Conservation (phyloP, 2,113 vertebrate species). For the Aleadryas rufinucha region DNA sequence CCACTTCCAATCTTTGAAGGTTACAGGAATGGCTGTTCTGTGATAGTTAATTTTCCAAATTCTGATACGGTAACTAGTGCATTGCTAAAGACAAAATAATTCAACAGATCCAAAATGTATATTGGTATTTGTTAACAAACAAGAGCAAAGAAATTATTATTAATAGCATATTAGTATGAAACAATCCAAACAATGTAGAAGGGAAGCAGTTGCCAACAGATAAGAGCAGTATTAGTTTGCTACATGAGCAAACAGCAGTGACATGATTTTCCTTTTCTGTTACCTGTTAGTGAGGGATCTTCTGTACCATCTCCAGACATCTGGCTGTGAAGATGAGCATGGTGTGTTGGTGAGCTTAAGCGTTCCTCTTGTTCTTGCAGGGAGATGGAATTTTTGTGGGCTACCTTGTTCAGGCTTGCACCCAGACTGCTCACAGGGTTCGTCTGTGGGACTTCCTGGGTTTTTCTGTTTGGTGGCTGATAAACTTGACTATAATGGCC, state of each 20-base stretch:
- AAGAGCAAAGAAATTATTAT: neutral
- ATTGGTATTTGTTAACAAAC: neutral
- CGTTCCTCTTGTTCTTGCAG: constrained; percentile 75
- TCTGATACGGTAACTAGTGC: neutral
- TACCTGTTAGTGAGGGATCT: constrained; percentile 78
- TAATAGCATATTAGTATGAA: neutral
- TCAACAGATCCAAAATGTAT: neutral
- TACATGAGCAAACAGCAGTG: constrained; percentile 76
- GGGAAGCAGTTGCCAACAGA: neutral
- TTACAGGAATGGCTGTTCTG: neutral
- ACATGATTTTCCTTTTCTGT: constrained; percentile 59
- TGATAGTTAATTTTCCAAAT: neutral
- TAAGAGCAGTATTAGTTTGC: neutral
- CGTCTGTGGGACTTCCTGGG: neutral
- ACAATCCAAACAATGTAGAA: neutral
- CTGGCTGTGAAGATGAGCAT: constrained; percentile 1
- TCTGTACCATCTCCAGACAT: constrained; percentile 63
- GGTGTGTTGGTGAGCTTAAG: constrained; percentile 55
- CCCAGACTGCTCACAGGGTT: constrained; percentile 16
- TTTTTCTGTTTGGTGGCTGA: constrained; percentile 69
- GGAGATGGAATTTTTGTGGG: constrained; percentile 73
- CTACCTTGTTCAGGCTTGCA: constrained; percentile 33
- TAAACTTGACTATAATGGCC: constrained; percentile 81
- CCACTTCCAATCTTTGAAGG: neutral
- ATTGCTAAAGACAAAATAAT: neutral